A percentile compares a stretch with the other conserved stretches of the same genome.
These are phyloP conservation scores for Chiroxiphia lanceolata DNA, from an alignment of 2,797 vertebrate genomes.

Conservation along the genomic window DNA sequence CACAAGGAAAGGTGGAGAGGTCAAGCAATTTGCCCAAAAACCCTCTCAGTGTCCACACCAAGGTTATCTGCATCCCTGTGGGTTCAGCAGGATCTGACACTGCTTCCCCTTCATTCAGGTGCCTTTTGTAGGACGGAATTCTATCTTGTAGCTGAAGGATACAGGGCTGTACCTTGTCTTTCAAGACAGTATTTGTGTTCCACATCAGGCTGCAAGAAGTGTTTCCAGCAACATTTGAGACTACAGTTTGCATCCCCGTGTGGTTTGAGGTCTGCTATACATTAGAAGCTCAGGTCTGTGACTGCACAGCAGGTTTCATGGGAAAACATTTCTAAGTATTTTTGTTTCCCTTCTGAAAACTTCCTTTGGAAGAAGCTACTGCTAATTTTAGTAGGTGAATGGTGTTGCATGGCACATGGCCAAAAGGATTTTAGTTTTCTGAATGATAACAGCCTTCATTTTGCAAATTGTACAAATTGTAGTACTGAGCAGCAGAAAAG, in stretches of 20 bases:
- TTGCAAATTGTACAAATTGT: background rate
- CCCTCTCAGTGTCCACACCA: background rate
- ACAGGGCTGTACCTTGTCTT: background rate
- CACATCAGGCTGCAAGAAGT: background rate
- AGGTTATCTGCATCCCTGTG: background rate
- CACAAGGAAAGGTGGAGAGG: background rate
- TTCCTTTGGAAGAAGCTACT: background rate
- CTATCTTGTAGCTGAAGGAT: background rate
- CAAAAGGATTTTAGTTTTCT: background rate
- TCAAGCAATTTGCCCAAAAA: background rate
- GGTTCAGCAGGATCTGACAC: background rate
- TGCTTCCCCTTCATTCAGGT: background rate
- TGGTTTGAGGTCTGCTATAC: background rate
- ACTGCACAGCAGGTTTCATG: background rate
- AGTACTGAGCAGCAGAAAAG: background rate
- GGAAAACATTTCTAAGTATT: background rate
- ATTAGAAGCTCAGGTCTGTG: background rate
- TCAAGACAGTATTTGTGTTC: background rate
- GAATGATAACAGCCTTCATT: background rate
- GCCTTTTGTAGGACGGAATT: background rate
- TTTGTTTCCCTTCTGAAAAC: background rate
- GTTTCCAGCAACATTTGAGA: background rate
- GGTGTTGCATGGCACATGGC: background rate
- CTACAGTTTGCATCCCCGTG: fast-evolving
- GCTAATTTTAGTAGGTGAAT: background rate